Evolutionary conservation across 2,888 invertebrate genomes (phyloP), one percentile per base, ranked within the genome.

Genomic region (Muscina levida): DNA sequence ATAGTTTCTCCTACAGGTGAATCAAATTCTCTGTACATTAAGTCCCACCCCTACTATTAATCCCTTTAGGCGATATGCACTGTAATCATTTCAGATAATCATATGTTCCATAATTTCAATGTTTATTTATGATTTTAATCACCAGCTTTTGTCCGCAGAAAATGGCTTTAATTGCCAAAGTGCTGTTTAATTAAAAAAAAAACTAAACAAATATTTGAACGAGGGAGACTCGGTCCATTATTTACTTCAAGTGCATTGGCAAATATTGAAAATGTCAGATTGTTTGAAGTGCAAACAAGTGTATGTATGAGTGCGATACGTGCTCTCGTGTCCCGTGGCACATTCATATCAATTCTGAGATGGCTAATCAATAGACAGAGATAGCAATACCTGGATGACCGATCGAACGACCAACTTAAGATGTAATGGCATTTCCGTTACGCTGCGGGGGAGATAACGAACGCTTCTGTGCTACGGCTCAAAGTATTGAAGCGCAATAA

Each of bases 371-470:
- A 6, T 11, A 22, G 42, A 31, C 3, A 62, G 62, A 62, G 39
- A 62, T 62, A 62, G 42, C 62, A 42, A 4, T 10, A 22, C 4
- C 24, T 24, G 2, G 13, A 5, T 22, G 2, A 8, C 53, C 24
- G 24, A 13, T 11, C 15, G 8, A 53, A 1, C 2, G 42, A 15
- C 17, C 65, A 62, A 53, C 13, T 26, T 26, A 46, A 57, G 71
- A 51, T 62, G 10, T 53, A 68, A 62, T 39, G 72, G 79, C 48
- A 79, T 79, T 79, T 79, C 79, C 75, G 75, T 53, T 68, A 53
- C 17, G 31, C 4, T 31, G 31, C 4, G 31, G 31, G 3, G n/a
- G n/a, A n/a, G n/a, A n/a, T n/a, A 46, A 26, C 15, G 48, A 53
- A 15, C 39, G 57, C n/a, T n/a, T 26, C 39, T 53, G 1, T 8